Percentiles rank a stretch among this genome's conserved stretches.
These are phyloP conservation scores for Conus betulinus DNA, from an alignment of 1,140 invertebrate species.

Conservation along the genomic window DNA sequence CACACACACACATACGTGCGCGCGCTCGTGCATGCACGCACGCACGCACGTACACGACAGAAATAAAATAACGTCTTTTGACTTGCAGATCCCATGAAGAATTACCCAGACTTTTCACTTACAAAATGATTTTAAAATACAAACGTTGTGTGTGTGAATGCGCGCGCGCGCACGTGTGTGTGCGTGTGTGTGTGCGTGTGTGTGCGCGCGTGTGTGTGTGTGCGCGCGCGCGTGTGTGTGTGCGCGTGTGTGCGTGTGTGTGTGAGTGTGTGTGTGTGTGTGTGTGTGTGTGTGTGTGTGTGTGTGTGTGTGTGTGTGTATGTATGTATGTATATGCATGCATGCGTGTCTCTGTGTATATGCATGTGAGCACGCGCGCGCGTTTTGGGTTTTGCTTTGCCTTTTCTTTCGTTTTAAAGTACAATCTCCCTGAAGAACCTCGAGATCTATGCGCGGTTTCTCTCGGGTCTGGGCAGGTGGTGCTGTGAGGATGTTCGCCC, in stretches of 20 bases:
- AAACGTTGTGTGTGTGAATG: neutral
- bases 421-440: too few species aligned
- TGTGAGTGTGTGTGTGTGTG: neutral
- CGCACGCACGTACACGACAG: too few species aligned
- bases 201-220: slow-evolving; percentile 9
- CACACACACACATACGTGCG: too few species aligned
- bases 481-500: too few species aligned
- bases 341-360: neutral
- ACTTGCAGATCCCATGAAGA: too few species aligned
- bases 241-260: neutral
- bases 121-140: neutral
- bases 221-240: slow-evolving; percentile 30
- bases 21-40: too few species aligned
- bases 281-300: neutral
- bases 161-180: neutral
- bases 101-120: too few species aligned
- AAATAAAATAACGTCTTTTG: too few species aligned
- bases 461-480: too few species aligned
- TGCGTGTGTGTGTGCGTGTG: neutral
- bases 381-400: too few species aligned
- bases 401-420: too few species aligned
- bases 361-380: neutral
- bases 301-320: neutral
- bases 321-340: neutral
- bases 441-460: too few species aligned